These are phyloP conservation scores for Petrocephalus schoutedeni DNA, from an alignment of 2,797 vertebrate species.

Conservation along the genomic window DNA sequence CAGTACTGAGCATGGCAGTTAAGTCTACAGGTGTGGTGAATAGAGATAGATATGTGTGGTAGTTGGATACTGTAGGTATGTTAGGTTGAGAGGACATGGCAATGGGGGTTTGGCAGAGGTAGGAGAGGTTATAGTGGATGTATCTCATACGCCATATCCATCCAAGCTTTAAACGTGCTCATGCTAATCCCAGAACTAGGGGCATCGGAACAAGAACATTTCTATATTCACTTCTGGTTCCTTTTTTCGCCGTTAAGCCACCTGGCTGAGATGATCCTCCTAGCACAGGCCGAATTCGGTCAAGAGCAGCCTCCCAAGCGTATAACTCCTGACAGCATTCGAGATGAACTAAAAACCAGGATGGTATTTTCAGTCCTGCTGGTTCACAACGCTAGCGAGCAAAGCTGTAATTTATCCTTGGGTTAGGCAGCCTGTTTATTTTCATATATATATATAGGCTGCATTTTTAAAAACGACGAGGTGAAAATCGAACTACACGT, in stretches of 20 bases:
- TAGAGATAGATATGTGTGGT: neutral
- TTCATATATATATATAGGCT: slow-evolving; percentile 21
- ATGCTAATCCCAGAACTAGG: slow-evolving; percentile 39
- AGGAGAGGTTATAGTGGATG: neutral
- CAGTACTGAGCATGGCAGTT: neutral
- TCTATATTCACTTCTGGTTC: slow-evolving; percentile 33
- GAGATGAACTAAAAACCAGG: slow-evolving; percentile 36
- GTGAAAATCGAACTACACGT: slow-evolving; percentile 3
- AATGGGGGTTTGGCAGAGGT: neutral
- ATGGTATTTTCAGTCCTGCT: slow-evolving; percentile 38
- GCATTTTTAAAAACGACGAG: slow-evolving; percentile 29
- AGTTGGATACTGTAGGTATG: neutral
- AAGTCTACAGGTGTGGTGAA: neutral
- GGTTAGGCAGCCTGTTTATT: neutral
- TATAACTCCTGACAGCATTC: slow-evolving; percentile 43
- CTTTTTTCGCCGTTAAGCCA: slow-evolving; percentile 41
- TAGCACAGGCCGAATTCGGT: slow-evolving; percentile 44
- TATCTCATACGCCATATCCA: neutral
- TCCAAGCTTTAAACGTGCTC: neutral
- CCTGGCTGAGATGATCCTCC: slow-evolving; percentile 38
- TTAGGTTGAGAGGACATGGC: neutral
- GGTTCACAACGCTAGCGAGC: neutral
- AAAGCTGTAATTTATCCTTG: slow-evolving; percentile 17
- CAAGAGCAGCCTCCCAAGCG: slow-evolving; percentile 50
- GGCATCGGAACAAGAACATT: slow-evolving; percentile 36